Evolutionary conservation across 1,140 invertebrate species (phyloP).

Genomic region (Drosophila obscura): DNA sequence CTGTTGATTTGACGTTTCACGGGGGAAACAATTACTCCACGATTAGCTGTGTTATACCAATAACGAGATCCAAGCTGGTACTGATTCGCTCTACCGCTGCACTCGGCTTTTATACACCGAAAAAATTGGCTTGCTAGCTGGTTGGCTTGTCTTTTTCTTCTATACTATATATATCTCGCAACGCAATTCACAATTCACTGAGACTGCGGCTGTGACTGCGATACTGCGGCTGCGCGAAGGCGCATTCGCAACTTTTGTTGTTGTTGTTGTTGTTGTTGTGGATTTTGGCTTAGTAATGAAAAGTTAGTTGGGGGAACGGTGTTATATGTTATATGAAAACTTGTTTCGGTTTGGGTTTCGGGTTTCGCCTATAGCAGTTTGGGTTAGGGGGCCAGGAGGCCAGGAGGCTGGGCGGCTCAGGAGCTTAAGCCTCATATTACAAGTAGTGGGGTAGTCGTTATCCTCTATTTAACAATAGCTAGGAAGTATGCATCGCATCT

Average conservation of each 20-base stretch:
- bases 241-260: conserved; percentile 71
- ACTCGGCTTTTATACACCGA: conserved; percentile 76
- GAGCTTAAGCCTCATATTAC: conserved; percentile 34
- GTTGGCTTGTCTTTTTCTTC: conserved; percentile 45
- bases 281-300: conserved; percentile 77
- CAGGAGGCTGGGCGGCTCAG: conserved; percentile 24
- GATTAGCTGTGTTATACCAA: conserved; percentile 73
- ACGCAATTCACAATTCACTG: conserved; percentile 59
- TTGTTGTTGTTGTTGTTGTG: conserved; percentile 48
- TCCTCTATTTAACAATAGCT: conserved; percentile 73
- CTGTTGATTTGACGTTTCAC: conserved; percentile 80
- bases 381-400: conserved; percentile 18
- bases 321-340: conserved; percentile 72
- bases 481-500: conserved; percentile 51
- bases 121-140: conserved; percentile 58
- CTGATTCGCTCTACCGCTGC: conserved; percentile 77
- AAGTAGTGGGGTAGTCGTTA: conserved; percentile 67
- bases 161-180: conserved; percentile 34
- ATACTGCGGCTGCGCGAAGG: conserved; percentile 36
- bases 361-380: conserved; percentile 29
- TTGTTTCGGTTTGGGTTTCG: conserved; percentile 57
- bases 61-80: conserved; percentile 83
- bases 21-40: conserved; percentile 79
- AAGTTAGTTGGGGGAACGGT: conserved; percentile 65
- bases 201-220: background rate